Evolutionary conservation across 2,797 vertebrate genomes (phyloP).

Genomic region (Peromyscus aztecus): DNA sequence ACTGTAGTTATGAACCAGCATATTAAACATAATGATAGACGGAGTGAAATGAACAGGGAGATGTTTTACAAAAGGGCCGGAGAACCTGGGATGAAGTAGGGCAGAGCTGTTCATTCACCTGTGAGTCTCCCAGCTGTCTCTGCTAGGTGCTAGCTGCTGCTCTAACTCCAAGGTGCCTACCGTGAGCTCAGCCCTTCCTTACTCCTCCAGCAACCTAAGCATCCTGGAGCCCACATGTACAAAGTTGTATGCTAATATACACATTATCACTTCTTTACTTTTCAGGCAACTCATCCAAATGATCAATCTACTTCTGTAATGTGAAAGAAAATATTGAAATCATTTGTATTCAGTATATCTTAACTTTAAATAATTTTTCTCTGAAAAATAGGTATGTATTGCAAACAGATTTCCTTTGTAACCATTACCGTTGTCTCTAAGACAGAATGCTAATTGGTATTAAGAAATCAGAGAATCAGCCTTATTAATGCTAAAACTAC

Average conservation of each 20-base stretch:
- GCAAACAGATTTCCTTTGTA: constrained; percentile 41
- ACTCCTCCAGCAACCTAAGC: neutral
- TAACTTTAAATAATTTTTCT: constrained; percentile 64
- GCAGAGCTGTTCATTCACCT: neutral
- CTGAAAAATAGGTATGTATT: constrained; percentile 4
- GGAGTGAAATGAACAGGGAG: neutral
- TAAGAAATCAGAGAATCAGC: constrained; percentile 55
- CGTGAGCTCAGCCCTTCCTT: neutral
- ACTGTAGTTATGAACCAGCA: neutral
- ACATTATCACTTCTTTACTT: neutral
- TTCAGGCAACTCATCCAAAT: constrained; percentile 43
- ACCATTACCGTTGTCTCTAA: constrained; percentile 31
- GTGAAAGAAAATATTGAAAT: constrained; percentile 48
- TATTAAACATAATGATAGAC: neutral
- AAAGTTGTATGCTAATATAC: neutral
- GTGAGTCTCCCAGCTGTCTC: neutral
- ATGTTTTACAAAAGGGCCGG: neutral
- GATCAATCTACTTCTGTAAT: constrained; percentile 45
- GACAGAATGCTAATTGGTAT: constrained; percentile 56
- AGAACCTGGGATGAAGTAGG: neutral
- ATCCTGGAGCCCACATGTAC: neutral
- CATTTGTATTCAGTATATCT: constrained; percentile 54
- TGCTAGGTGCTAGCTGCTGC: neutral
- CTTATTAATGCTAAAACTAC: constrained; percentile 48
- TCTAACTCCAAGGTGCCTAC: neutral